These are phyloP conservation scores for Anolis apletophallus DNA, from an alignment of 2,797 vertebrate species.

Conservation along the genomic window DNA sequence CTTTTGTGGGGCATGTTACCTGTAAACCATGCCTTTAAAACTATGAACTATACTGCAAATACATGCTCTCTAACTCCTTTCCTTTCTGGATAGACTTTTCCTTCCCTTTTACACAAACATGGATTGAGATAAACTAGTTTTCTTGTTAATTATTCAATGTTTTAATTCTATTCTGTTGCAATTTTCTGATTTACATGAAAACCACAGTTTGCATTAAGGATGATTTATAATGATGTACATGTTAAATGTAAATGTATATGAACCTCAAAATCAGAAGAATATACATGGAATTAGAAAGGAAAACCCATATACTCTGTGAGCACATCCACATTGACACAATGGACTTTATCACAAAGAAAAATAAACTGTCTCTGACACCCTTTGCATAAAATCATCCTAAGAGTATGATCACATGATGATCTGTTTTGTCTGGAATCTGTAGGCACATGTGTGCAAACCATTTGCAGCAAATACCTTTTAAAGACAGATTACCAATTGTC, in stretches of 20 bases:
- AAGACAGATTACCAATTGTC: too few species aligned
- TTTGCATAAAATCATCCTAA: too few species aligned
- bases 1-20: not conserved
- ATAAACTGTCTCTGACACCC: too few species aligned
- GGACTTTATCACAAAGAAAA: too few species aligned
- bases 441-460: too few species aligned
- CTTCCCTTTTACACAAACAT: not conserved
- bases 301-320: not conserved
- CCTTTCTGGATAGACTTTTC: not conserved
- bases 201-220: not conserved
- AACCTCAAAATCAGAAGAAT: too few species aligned
- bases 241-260: not conserved
- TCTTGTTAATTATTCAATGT: not conserved
- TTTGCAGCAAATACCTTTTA: too few species aligned
- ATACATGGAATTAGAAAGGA: not conserved
- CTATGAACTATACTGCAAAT: not conserved
- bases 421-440: too few species aligned
- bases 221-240: not conserved
- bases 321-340: too few species aligned
- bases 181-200: not conserved
- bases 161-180: not conserved
- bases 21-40: not conserved
- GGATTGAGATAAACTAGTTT: not conserved
- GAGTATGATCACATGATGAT: too few species aligned
- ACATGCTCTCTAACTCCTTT: not conserved